Evolutionary conservation across 2,888 invertebrate genomes (phyloP).

Genomic region (Drosophila koepferae): DNA sequence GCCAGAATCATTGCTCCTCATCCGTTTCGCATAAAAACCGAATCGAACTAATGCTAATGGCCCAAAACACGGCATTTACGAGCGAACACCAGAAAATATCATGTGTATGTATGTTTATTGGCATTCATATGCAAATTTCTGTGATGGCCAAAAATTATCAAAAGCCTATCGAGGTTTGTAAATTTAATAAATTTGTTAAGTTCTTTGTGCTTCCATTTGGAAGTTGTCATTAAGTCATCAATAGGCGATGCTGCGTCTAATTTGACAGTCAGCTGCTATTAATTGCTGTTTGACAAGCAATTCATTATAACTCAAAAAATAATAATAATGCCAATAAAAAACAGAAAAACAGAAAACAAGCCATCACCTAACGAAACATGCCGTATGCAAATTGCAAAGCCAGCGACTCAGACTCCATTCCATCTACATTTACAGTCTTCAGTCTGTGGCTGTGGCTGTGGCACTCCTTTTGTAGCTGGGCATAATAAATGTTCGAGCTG

Average conservation of each 20-base stretch:
- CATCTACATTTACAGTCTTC: neutral
- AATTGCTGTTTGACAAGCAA: conserved; percentile 72
- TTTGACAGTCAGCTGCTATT: conserved; percentile 70
- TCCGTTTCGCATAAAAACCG: conserved; percentile 66
- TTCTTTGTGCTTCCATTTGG: conserved; percentile 67
- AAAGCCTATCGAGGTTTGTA: conserved; percentile 60
- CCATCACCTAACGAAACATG: conserved; percentile 14
- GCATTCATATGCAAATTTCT: conserved; percentile 71
- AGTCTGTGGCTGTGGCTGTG: neutral
- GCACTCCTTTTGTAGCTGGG: conserved; percentile 53
- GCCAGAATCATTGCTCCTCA: conserved; percentile 64
- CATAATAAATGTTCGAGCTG: conserved; percentile 69
- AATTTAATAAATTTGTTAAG: conserved; percentile 73
- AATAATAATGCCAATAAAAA: neutral
- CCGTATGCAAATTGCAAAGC: conserved; percentile 61
- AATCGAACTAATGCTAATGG: conserved; percentile 65
- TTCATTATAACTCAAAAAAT: conserved; percentile 50
- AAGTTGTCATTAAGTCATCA: conserved; percentile 78
- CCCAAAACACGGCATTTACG: conserved; percentile 58
- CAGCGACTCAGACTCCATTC: conserved; percentile 10
- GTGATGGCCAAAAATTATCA: conserved; percentile 76
- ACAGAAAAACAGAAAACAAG: conserved; percentile 4
- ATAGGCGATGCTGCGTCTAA: conserved; percentile 50
- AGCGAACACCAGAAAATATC: conserved; percentile 31
- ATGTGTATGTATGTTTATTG: conserved; percentile 19